Percentiles rank a stretch among this genome's conserved stretches.
Evolutionary conservation across 2,888 invertebrate genomes (phyloP).

Genomic region (Colostygia pectinataria): DNA sequence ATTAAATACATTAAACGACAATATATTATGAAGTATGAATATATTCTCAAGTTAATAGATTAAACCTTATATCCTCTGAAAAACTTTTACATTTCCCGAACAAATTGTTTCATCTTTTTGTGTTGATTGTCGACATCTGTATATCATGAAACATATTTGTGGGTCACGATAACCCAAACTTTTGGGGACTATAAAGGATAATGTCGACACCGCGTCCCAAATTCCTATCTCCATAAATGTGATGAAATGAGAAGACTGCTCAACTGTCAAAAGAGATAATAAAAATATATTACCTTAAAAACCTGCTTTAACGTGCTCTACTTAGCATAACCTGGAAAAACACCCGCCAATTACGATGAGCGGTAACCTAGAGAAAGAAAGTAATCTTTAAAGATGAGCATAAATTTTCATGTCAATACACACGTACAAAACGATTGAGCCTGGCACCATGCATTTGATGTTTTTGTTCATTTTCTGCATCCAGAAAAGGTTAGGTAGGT

Average conservation of each 20-base stretch:
- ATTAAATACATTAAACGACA: no score
- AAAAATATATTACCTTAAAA: constrained; percentile 43
- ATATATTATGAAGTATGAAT: no score
- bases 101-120: background rate
- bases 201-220: constrained; percentile 30
- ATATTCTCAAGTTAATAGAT: no score
- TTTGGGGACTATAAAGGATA: constrained; percentile 22
- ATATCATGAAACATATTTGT: constrained; percentile 7
- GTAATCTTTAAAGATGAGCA: no score
- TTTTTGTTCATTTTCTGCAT: no score
- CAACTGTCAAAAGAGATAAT: constrained; percentile 54
- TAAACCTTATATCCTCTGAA: no score
- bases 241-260: constrained; percentile 30
- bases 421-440: no score
- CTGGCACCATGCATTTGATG: no score
- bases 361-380: background rate
- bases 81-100: background rate
- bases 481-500: no score
- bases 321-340: constrained; percentile 65
- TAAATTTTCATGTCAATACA: no score
- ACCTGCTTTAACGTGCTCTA: constrained; percentile 52
- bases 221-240: constrained; percentile 32
- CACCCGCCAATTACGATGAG: constrained; percentile 46
- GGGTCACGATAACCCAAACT: constrained; percentile 23
- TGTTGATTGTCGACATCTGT: background rate